Base-by-base conservation (phyloP, 2,888 invertebrate species). In the Macrophya annulata region DNA sequence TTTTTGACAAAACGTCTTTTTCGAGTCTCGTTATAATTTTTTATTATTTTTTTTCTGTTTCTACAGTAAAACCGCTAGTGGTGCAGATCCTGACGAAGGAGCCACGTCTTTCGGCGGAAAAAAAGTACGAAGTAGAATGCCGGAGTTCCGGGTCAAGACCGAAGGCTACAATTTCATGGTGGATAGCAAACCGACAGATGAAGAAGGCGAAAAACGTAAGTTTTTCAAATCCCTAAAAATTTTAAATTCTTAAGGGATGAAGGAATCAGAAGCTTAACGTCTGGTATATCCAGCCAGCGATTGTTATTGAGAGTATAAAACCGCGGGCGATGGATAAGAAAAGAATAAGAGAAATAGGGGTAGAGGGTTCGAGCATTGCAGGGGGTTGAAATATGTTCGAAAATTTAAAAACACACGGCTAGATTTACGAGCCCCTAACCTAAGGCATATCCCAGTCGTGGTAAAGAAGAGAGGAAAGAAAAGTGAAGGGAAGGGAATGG, bases 141-240 rank as follows among this genome's bases (percentile, higher is more conserved):
- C 96, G 96, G 91, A 97, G 98, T 85, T 96, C 96, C 0, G 98
- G 98, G 85, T 98, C 98, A 17, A 95, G 97, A 87, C 98, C 98
- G 9, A 96, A 97, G 87, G 98, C 98, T 4, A 95, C 96, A 85
- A 97, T 98, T 91, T 97, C 97, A 77, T 98, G 98, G 98, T 98
- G 97, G 97, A 97, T 97, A 93, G 97, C 96, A 90, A 97, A 96
- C 92, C 95, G 96, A 90, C 97, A 96, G 93, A 95, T 98, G 88
- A 97, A 97, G 94, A 96, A 96, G 92, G 96, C 97, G 85, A 97
- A 97, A 94, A 97, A 96, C 93, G 98, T 98, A 94, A 97, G 97
- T 95, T 40, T 15, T 12, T 1, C 48, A 31, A 31, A 31, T 3
- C 31, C 31, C 31, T 1, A 31, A 31, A 31, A 31, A 31, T 31